Base-by-base conservation (phyloP, 2,888 invertebrate genomes). In the Pyrgus malvae region DNA sequence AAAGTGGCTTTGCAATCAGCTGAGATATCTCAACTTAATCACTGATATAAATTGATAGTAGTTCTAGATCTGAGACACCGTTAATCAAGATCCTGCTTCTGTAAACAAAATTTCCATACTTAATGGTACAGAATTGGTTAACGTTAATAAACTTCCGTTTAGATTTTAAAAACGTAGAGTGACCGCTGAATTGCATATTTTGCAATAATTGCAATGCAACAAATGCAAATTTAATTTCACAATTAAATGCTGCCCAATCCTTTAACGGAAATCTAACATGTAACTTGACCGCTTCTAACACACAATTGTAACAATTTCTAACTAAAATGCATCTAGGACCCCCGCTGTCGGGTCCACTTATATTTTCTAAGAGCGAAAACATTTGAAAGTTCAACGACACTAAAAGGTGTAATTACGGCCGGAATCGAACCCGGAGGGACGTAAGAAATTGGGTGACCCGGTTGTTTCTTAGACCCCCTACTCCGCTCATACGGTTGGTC, bases 391-490 rank as follows among this genome's bases (percentile, higher is more conserved):
- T 88, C 88, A 85, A 82, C 68, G 89, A 88, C 86, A 80, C 74
- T 70, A 65, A 74, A 79, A 83, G 80, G 80, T 81, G 78, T 87
- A 89, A 89, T 90, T 89, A 87, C 70, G 74, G 67, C 63, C 67
- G 69, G 71, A 67, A 70, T 70, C 75, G 70, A 71, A 73, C 66
- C 63, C 54, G 65, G 67, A 80, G 82, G 83, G 79, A 80, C 74
- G 74, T 75, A 72, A 83, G 83, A 74, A 85, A 81, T 83, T 83
- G 78, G 84, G 85, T 84, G 81, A 87, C 87, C 85, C 77, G 74
- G 80, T 80, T 71, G 67, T 74, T 75, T 73, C 72, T 69, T 68
- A 68, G 78, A 75, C 78, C 83, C 90, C 89, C 83, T 77, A 71
- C 73, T 63, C 67, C 55, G 76, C 68, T 68, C 60, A 62, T 74